Conservation (phyloP, 2,797 vertebrate species). For the Clarias laeviceps region DNA sequence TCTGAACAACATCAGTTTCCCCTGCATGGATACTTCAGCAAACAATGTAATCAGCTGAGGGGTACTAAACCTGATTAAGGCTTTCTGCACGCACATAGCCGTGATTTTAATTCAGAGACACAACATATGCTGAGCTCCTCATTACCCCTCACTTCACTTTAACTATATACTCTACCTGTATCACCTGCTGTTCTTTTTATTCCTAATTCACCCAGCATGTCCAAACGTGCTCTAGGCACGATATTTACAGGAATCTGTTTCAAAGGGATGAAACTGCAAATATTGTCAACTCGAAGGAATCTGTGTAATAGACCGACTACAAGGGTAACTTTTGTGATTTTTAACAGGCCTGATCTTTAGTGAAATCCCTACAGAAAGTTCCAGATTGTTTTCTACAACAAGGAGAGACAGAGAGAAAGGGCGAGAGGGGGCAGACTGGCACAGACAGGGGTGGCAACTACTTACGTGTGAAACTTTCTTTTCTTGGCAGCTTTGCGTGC, state of each 20-base stretch:
- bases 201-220: neutral
- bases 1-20: neutral
- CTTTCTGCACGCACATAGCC: neutral
- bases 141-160: constrained; percentile 4
- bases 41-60: constrained; percentile 43
- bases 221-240: neutral
- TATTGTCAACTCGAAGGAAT: too few relatives aligned
- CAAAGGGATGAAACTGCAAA: neutral
- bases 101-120: constrained; percentile 31
- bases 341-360: neutral
- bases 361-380: constrained; percentile 9
- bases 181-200: neutral
- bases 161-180: constrained; percentile 1
- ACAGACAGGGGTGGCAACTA: constrained; percentile 17
- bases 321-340: neutral
- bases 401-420: neutral
- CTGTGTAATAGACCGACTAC: neutral
- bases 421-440: neutral
- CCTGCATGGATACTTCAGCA: constrained; percentile 32
- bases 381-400: constrained; percentile 8
- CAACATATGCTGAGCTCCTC: neutral
- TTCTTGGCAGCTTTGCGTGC: constrained; percentile 57
- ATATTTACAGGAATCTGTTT: neutral
- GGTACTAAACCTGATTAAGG: constrained; percentile 43
- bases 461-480: constrained; percentile 65